Conservation (phyloP, 2,797 vertebrate genomes). For the Lepus townsendii region DNA sequence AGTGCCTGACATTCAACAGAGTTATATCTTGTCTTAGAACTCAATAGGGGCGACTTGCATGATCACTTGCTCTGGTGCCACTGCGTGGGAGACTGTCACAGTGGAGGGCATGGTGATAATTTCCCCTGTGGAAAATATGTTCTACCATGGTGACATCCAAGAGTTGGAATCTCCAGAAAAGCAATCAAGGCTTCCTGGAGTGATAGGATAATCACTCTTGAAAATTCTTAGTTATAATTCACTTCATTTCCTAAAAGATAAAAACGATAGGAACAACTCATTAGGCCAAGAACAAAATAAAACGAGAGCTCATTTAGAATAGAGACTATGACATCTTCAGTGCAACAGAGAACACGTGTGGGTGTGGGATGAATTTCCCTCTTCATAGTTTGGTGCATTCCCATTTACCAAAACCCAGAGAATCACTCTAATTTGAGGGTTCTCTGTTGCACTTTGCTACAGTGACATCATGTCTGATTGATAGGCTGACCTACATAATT, state of each 20-base stretch:
- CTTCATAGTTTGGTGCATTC: neutral
- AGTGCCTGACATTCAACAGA: neutral
- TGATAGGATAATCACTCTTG: neutral
- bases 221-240: slow-evolving; percentile 24
- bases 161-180: neutral
- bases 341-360: neutral
- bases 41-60: neutral
- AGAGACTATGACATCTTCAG: neutral
- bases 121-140: neutral
- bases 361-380: neutral
- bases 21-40: neutral
- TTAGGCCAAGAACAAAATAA: slow-evolving; percentile 3
- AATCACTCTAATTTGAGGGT: neutral
- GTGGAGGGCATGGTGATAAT: neutral
- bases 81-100: neutral
- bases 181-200: neutral
- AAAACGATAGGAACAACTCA: neutral
- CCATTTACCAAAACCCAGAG: neutral
- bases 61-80: neutral
- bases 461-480: neutral
- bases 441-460: neutral
- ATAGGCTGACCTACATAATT: neutral
- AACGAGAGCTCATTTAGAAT: neutral
- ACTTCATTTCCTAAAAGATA: slow-evolving; percentile 5
- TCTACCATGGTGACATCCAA: neutral